Base-by-base conservation (phyloP, 2,797 vertebrate species). In the Ara ararauna region DNA sequence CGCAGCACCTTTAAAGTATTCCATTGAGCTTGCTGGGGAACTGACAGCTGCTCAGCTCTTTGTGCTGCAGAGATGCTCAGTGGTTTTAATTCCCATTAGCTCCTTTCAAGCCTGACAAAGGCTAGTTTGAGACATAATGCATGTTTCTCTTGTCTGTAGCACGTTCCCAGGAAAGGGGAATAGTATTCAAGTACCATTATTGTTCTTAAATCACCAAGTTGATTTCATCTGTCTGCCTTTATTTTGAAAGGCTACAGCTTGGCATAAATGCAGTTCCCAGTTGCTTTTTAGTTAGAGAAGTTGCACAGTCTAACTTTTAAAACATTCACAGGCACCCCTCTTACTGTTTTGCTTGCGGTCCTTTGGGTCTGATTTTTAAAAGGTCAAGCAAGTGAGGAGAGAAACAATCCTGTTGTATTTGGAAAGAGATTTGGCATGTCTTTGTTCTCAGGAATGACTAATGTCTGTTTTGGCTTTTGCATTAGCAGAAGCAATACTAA, bases 21-120 rank as follows among this genome's bases (percentile, higher is more conserved):
- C 72, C 2, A 0, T 47, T 18, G 66, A 90, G 83, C 60, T 86
- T 64, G 64, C 60, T 50, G 62, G 58, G 44, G 85, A 83, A 4
- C 66, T n/a, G 79, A 44, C 91, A 94, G 93, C 93, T 95, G 94
- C 67, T 64, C 10, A 3, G 74, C 71, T 81, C 54, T 86, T 88
- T 82, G 70, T 91, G 87, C 85, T 85, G 79, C 71, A 42, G 77
- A 48, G 71, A 84, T 88, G 64, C 54, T 88, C 73, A 38, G 76
- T 44, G 73, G 6, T 73, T 94, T 93, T 84, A n/a, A 66, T 84
- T 93, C 66, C 70, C 47, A 73, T 82, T 50, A 79, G 67, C 38
- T 60, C n/a, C 60, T 92, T 95, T 94, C 85, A 95, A 56, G 76
- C 38, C 27, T 1, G 56, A 94, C 90, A 94, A 96, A 95, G 81